Percentiles rank a stretch among this genome's conserved stretches.
Evolutionary conservation across 2,113 vertebrate genomes (phyloP).

Genomic region (Drymodes brunneopygia): DNA sequence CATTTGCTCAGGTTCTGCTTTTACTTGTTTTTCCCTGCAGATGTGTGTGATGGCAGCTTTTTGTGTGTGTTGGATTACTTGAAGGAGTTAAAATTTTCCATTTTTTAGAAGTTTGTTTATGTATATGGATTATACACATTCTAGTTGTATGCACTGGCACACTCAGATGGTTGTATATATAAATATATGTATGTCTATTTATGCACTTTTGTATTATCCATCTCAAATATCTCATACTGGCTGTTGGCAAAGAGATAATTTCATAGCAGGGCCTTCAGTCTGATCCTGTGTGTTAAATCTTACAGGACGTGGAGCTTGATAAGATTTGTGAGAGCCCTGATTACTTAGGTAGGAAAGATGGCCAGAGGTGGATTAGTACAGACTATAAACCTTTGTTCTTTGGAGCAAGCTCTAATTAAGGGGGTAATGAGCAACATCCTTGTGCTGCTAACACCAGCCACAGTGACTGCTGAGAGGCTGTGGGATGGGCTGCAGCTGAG

Average conservation of each 20-base stretch:
- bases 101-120: background rate
- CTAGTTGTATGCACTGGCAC: background rate
- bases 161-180: accelerated
- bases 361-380: background rate
- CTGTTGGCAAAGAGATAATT: background rate
- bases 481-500: background rate
- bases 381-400: background rate
- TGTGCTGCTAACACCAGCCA: background rate
- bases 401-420: conserved; percentile 13
- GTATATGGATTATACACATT: background rate
- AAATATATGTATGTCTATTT: background rate
- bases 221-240: background rate
- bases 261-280: background rate
- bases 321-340: background rate
- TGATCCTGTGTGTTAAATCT: background rate
- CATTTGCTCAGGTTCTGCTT: background rate
- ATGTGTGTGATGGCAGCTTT: background rate
- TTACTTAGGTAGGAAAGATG: background rate
- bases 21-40: background rate
- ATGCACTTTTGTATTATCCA: background rate
- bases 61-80: accelerated
- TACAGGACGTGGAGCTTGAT: background rate
- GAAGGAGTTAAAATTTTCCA: background rate
- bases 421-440: background rate
- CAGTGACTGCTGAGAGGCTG: background rate